Base-by-base conservation (phyloP, 2,797 vertebrate genomes). In the Graptemys geographica region DNA sequence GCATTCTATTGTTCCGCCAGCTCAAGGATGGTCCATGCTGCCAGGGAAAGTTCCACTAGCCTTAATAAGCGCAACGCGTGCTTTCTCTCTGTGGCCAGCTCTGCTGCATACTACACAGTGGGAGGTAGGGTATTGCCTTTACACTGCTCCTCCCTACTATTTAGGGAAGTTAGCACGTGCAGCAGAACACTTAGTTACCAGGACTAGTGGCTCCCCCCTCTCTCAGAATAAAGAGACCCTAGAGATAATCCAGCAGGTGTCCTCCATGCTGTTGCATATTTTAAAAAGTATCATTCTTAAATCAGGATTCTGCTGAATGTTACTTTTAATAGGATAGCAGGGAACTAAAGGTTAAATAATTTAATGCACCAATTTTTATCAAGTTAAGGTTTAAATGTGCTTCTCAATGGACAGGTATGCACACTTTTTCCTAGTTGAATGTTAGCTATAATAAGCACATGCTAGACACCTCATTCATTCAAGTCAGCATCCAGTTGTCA, bases 401-500 rank as follows among this genome's bases (percentile, higher is more conserved):
- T 23, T 53, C 11, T 57, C 44, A 81, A 79, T 53, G 57, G 52
- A n/a, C 31, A 5, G 3, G 41, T 23, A 49, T 76, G 49, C 55
- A 7, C 8, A 72, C 13, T 47, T 94, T 53, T n/a, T 78, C 85
- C 31, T 65, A 44, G 47, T 72, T 92, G 47, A 72, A 41, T 6
- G 41, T 27, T 6, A 74, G 72, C 89, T 88, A 87, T 79, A 52
- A 27, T 47, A 41, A 88, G 44, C 62, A 18, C 33, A 37, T 59
- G 51, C 59, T 49, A 65, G 52, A 49, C n/a, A 82, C 0, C 0
- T 31, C 5, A 19, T 88, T 27, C 51, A 65, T 57, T 89, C 53
- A 81, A 65, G 79, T 90, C 47, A 65, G 31, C 51, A 84, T 78
- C 33, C 51, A 81, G 81, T 93, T 83, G 84, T 8, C 28, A 91